A percentile compares a stretch with the other conserved stretches of the same genome.
Evolutionary conservation across 2,797 vertebrate species (phyloP).

Genomic region (Mus caroli): DNA sequence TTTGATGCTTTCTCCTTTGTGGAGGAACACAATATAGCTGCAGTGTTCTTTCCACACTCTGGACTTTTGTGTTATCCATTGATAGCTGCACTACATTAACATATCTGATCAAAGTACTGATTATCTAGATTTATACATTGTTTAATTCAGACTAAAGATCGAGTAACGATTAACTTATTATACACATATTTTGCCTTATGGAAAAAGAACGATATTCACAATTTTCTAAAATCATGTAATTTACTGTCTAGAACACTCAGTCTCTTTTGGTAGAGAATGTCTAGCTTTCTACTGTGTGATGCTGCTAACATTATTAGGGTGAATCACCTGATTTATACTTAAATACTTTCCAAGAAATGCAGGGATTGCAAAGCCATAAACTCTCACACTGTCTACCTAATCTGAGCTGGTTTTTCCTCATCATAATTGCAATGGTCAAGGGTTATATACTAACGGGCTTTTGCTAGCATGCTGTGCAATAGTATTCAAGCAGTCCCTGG

Average conservation of each 20-base stretch:
- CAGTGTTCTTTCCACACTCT: not conserved
- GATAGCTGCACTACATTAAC: not conserved
- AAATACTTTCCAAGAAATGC: not conserved
- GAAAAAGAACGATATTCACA: conserved; percentile 35
- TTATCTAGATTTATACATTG: not conserved
- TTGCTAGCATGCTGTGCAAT: conserved; percentile 22
- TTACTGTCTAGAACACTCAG: not conserved
- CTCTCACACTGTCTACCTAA: not conserved
- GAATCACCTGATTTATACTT: not conserved
- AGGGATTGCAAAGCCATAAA: conserved; percentile 2
- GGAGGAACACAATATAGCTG: conserved; percentile 52
- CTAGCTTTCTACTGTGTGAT: not conserved
- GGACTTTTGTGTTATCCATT: not conserved
- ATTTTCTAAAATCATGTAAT: conserved; percentile 14
- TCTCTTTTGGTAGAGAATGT: not conserved
- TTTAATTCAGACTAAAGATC: conserved; percentile 52
- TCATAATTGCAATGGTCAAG: not conserved
- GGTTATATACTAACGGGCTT: not conserved
- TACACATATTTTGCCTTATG: not conserved
- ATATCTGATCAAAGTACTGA: not conserved
- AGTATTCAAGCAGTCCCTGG: not conserved
- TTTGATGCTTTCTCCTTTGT: conserved; percentile 28
- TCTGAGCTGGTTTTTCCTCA: conserved; percentile 37
- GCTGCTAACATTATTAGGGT: not conserved
- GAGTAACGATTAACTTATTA: not conserved